Conservation (phyloP, 1,140 invertebrate genomes). For the Ostrea edulis region DNA sequence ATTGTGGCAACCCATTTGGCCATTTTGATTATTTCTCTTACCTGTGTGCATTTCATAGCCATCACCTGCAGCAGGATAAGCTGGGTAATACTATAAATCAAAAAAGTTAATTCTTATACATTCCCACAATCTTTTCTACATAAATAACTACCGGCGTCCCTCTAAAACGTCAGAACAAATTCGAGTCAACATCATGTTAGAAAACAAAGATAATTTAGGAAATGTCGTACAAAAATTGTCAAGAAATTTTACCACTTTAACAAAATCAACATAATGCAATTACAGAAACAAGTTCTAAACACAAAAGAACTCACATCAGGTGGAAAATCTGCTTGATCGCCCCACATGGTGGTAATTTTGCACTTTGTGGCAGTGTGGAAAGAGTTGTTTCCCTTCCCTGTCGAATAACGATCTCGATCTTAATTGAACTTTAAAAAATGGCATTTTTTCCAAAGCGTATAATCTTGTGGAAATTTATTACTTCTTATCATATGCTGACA, state of each 20-base stretch:
- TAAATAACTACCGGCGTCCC: not conserved
- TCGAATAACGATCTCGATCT: not conserved
- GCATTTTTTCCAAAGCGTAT: no score
- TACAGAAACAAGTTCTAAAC: not conserved
- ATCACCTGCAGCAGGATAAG: constrained; percentile 33
- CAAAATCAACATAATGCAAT: not conserved
- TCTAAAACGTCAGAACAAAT: not conserved
- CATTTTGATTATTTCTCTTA: not conserved
- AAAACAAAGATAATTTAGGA: not conserved
- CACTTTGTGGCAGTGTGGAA: not conserved
- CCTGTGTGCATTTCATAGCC: constrained; percentile 56
- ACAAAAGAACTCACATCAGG: not conserved
- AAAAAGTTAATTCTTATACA: not conserved
- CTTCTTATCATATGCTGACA: no score
- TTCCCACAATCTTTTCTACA: not conserved
- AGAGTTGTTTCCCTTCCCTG: not conserved
- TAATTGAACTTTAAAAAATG: no score
- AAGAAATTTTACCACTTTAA: no score
- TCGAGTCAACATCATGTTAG: not conserved
- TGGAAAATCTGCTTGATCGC: constrained; percentile 34
- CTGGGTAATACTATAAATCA: constrained; percentile 52
- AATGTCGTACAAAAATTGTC: not conserved
- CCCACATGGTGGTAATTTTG: constrained; percentile 10
- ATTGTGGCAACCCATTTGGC: no score
- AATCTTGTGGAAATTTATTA: no score